Evolutionary conservation across 2,888 invertebrate species (phyloP).

Genomic region (Lagria hirta): DNA sequence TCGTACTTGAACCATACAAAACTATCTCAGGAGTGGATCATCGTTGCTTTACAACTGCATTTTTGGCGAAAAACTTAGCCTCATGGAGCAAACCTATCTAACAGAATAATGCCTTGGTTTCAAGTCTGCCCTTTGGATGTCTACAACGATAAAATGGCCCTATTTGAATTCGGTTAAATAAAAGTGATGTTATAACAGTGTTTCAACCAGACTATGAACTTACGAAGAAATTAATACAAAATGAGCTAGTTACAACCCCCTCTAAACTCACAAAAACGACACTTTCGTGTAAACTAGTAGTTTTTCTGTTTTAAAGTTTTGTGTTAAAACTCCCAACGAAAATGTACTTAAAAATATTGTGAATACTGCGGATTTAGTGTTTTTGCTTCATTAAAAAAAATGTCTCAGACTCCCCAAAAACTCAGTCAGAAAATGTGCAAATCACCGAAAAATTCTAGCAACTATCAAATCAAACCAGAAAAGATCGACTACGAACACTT

Average conservation of each 20-base stretch:
- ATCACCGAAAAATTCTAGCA: slow-evolving; percentile 51
- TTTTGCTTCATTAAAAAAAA: slow-evolving; percentile 42
- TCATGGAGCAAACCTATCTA: slow-evolving; percentile 12
- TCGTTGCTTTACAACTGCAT: slow-evolving; percentile 6
- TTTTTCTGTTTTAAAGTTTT: slow-evolving; percentile 3
- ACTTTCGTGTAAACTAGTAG: slow-evolving; percentile 12
- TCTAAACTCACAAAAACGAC: slow-evolving; percentile 11
- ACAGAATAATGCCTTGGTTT: slow-evolving; percentile 42
- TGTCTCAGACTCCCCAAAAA: slow-evolving; percentile 52
- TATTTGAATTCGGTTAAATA: slow-evolving; percentile 54
- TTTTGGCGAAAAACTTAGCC: slow-evolving; percentile 16
- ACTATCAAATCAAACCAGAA: slow-evolving; percentile 36
- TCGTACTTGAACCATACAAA: slow-evolving; percentile 8
- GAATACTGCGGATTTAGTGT: slow-evolving; percentile 16
- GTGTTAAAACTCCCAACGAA: neutral
- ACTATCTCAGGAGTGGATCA: slow-evolving; percentile 1
- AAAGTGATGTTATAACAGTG: slow-evolving; percentile 12
- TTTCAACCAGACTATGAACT: slow-evolving; percentile 9
- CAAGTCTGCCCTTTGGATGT: slow-evolving; percentile 34
- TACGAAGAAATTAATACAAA: slow-evolving; percentile 4
- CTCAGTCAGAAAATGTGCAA: slow-evolving; percentile 54
- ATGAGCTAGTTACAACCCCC: slow-evolving; percentile 18
- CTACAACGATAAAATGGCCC: slow-evolving; percentile 53
- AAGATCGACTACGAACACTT: slow-evolving; percentile 53
- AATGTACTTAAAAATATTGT: slow-evolving; percentile 25